Evolutionary conservation across 1,140 invertebrate genomes (phyloP), one percentile per base, ranked within the genome.

Genomic region (Musca domestica): DNA sequence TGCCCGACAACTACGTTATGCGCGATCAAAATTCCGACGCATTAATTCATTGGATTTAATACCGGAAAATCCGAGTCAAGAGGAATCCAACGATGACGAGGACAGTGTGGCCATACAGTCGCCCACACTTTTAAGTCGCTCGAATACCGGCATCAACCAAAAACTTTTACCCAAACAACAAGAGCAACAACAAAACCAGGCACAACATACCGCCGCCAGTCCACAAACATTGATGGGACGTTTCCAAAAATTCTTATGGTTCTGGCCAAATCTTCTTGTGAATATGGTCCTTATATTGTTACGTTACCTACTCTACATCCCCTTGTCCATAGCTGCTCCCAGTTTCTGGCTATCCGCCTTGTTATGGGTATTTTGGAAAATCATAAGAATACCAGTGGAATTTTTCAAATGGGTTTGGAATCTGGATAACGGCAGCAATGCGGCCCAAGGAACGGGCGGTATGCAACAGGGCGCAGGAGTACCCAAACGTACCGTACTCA

Each of bases 351-450:
- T 90, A 0, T 90, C 90, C 0, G 87, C 88, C 1, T 88, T 90
- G 84, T 74, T 92, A 10, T 92, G 89, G 84, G 83, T 90, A 51
- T 87, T 91, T 69, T 91, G 89, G 86, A 88, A 91, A 76, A 85
- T 88, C 22, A 76, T 92, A 17, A 85, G 89, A 69, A 83, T 89
- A 15, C 91, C 91, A 0, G 76, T 92, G 10, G 86, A 83, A 2
- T 69, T 90, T 1, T 71, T 91, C 3, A 91, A 89, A 71, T 87
- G 88, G 83, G 76, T 90, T n/a, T 81, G 91, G 0, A 76, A 69
- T 61, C 52, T 67, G 6, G 77, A 75, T 10, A 71, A 73, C 66
- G 34, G 34, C 34, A 41, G n/a, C n/a, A n/a, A 5, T 9, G 10
- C 34, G 6, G 34, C 5, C 6, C 34, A 12, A 41, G 34, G 34